Evolutionary conservation across 2,113 vertebrate species (phyloP), one percentile per base, ranked within the genome.

Genomic region (Zootoca vivipara): DNA sequence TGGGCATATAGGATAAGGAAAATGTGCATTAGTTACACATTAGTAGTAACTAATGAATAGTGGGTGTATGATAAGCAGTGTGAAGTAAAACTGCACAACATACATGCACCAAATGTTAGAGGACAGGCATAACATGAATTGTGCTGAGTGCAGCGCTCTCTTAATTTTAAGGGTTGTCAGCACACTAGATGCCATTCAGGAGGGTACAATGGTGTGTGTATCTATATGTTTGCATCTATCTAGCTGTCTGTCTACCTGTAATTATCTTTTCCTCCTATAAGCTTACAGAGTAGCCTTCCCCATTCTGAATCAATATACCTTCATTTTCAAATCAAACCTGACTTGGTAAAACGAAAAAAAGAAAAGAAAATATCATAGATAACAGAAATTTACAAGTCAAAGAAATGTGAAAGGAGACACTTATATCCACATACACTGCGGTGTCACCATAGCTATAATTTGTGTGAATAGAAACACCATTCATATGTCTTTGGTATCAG

Each of bases 391-490:
- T 89, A 67, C 38, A 69, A 77, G 40, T 82, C 56, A 64, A n/a
- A 16, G n/a, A 81, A 82, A 85, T 72, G 26, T 72, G 28, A 89
- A 77, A 70, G 16, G 24, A 46, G 35, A 79, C 33, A 72, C 28
- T 58, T 79, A 85, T 18, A 64, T 69, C 7, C 28, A 33, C 30
- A 64, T 46, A 85, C 42, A 62, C 33, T 84, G n/a, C 15, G 33
- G 33, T 89, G 62, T 84, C 82, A 77, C 65, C 72, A 70, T 9
- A 62, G 35, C 65, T 30, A 73, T 79, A 89, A 80, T 80, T 80
- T 85, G 82, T 80, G 75, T 72, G 28, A 85, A 80, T 73, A 89
- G 65, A 85, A 52, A 62, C 26, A 62, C 72, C 35, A 72, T 58
- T 42, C 12, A 73, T 85, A 64, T 80, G 30, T 85, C 67, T 42